Base-by-base conservation (phyloP, 2,113 vertebrate genomes). In the Leptosomus discolor region DNA sequence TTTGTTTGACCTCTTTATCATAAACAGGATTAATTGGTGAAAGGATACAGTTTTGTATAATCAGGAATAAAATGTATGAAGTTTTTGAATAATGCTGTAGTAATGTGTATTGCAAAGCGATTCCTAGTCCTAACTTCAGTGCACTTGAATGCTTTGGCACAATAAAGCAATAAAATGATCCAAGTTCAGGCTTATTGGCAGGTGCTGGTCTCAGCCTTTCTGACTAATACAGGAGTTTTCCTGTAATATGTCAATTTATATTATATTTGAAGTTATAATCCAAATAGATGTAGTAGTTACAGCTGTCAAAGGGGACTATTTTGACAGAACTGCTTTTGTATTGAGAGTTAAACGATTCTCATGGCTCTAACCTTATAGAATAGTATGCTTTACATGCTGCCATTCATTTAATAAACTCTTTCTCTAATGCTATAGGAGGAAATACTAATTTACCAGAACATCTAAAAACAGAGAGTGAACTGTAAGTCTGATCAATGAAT, bases 181-280 rank as follows among this genome's bases (percentile, higher is more conserved):
- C 37, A 51, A 46, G n/a, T 32, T 91, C 70, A 79, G 43, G 11
- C 43, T 92, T 79, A 87, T 39, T 90, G 64, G 39, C 3, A 50
- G 96, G 83, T 77, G 29, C 75, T 96, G 32, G 23, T 82, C 15
- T 91, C 91, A 53, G 37, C 82, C 34, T 34, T 69, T 94, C n/a
- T 93, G 57, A 91, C 84, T 96, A 95, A 95, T 93, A 87, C 20
- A 57, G 30, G 34, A 37, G 53, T 95, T 90, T 95, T 75, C 67
- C 76, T 92, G 21, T 88, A 83, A 79, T 88, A 30, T 76, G 78
- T 94, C 76, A 82, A 41, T 97, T 96, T 96, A 32, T 86, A 78
- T 97, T 92, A 68, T 76, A 94, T 96, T 93, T 45, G 54, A 88
- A 92, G 86, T 95, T 87, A 79, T 94, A 70, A 87, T 92, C 30